Percentiles rank a stretch among this genome's conserved stretches.
These are phyloP conservation scores for Chaetorhynchus papuensis DNA, from an alignment of 2,113 vertebrate genomes.

Conservation along the genomic window DNA sequence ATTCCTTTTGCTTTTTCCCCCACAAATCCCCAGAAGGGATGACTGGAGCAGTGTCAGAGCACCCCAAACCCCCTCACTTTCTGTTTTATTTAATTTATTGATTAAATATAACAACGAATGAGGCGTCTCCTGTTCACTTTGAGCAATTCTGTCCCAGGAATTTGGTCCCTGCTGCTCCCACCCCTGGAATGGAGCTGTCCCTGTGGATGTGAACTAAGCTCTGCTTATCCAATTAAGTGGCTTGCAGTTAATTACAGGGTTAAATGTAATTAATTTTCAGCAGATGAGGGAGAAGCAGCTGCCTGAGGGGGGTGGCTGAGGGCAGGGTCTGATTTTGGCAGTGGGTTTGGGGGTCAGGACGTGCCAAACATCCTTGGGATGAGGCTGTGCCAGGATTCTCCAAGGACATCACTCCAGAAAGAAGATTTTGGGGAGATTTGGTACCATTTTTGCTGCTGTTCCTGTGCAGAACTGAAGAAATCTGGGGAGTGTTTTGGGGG, in stretches of 20 bases:
- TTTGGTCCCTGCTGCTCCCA: not conserved
- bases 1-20: not conserved
- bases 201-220: not conserved
- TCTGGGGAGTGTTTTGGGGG: not conserved
- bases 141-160: not conserved
- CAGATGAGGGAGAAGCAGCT: not conserved
- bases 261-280: not conserved
- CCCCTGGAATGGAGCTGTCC: not conserved
- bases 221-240: not conserved
- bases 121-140: accelerated
- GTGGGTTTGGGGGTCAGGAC: not conserved
- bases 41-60: not conserved
- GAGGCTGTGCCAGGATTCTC: not conserved
- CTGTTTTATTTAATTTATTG: not conserved
- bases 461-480: not conserved
- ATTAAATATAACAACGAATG: accelerated
- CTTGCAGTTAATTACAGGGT: not conserved
- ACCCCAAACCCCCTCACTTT: not conserved
- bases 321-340: too few species aligned
- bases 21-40: not conserved
- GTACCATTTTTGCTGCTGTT: not conserved
- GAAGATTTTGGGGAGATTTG: not conserved
- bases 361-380: accelerated
- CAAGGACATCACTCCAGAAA: not conserved
- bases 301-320: not conserved